A percentile compares a stretch with the other conserved stretches of the same genome.
These are phyloP conservation scores for Vanacampus margaritifer DNA, from an alignment of 2,113 vertebrate genomes.

Conservation along the genomic window DNA sequence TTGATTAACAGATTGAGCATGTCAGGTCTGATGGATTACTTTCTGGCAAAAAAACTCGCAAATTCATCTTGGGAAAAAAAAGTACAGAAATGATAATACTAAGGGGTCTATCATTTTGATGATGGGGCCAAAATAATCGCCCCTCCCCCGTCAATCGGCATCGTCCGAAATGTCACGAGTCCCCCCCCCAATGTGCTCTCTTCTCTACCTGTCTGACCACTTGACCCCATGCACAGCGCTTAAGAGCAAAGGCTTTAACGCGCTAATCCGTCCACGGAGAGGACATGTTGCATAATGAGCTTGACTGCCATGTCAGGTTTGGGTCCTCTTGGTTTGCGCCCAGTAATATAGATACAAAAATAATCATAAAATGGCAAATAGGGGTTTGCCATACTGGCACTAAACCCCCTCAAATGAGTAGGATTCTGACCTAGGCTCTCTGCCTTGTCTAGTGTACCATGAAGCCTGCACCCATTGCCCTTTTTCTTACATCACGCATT, in stretches of 20 bases:
- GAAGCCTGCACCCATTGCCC: constrained; percentile 13
- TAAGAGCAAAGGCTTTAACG: constrained; percentile 41
- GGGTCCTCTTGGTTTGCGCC: constrained; percentile 33
- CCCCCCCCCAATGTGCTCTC: no score
- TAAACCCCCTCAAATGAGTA: constrained; percentile 12
- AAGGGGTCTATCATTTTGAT: background rate
- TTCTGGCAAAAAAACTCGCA: no score
- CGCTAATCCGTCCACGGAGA: constrained; percentile 54
- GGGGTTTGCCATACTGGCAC: background rate
- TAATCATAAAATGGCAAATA: background rate
- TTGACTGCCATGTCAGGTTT: constrained; percentile 19
- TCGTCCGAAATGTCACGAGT: no score
- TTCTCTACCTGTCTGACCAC: constrained; percentile 30
- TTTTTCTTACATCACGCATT: constrained; percentile 37
- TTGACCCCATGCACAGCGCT: constrained; percentile 33
- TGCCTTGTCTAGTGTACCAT: constrained; percentile 21
- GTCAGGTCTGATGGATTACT: background rate
- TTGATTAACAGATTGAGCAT: background rate
- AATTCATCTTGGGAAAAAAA: background rate
- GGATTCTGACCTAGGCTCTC: constrained; percentile 21
- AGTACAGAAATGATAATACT: background rate
- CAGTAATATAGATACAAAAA: no score
- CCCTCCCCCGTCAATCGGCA: no score
- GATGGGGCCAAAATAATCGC: background rate
- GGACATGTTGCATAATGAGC: constrained; percentile 48